Base-by-base conservation (phyloP, 2,797 vertebrate species). In the Propithecus perrieri region DNA sequence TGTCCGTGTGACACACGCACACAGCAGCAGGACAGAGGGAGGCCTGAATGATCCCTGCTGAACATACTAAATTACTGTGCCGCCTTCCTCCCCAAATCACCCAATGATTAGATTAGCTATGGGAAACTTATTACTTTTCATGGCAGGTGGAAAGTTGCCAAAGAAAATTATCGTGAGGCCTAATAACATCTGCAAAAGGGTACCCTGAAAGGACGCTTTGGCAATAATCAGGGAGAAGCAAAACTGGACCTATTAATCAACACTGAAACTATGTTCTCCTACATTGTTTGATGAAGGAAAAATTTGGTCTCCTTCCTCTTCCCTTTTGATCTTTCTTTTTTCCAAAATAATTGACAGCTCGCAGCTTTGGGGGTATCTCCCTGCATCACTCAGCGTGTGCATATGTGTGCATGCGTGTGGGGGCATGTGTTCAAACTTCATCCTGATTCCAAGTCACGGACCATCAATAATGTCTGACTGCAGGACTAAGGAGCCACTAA, bases 401-500 rank as follows among this genome's bases (percentile, higher is more conserved):
- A 1, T 4, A 0, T 10, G 24, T 69, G 48, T n/a, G 55, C 11
- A 7, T 7, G 22, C 35, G 20, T 20, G 9, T 55, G 61, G 28
- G 38, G 53, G 35, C 12, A 1, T 85, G 63, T 72, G 88, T 72
- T 94, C 92, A 89, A 93, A 72, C 90, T 94, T 17, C 57, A 89
- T 95, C 97, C 96, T 96, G 1, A 43, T 89, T 98, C 65, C 55
- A 65, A 97, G 96, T 96, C 94, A 95, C 91, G 79, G 84, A 24
- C 35, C 98, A 90, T 97, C 97, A 97, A 94, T 85, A 93, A 79
- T 86, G 33, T 89, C 95, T 97, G 75, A 20, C 94, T 98, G 78
- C 89, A 98, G 95, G 97, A 93, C 46, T 74, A 89, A 98, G 96
- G 97, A 97, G 57, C 83, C 97, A 92, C 97, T 98, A 96, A 98